Conservation (phyloP, 1,140 invertebrate species). For the Drosophila leontia region DNA sequence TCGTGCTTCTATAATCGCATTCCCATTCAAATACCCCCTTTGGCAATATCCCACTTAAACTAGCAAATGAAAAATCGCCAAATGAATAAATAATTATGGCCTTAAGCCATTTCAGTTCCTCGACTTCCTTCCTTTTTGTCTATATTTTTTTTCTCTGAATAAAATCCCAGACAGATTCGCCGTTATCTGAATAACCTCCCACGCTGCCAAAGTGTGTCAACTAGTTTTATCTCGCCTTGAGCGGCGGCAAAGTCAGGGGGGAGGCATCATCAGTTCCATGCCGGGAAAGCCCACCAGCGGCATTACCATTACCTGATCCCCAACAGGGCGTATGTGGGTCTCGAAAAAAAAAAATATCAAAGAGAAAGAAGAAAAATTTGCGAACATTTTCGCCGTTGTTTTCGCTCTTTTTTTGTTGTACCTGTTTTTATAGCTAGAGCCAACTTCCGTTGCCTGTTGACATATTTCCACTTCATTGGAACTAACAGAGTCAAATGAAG, state of each 20-base stretch:
- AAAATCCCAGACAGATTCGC: constrained; percentile 17
- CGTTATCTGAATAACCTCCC: constrained; percentile 13
- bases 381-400: constrained; percentile 48
- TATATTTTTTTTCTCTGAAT: constrained; percentile 4
- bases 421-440: constrained; percentile 56
- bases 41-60: constrained; percentile 4
- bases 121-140: constrained; percentile 8
- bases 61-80: constrained; percentile 15
- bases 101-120: constrained; percentile 15
- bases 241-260: constrained; percentile 24
- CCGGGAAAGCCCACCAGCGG: constrained; percentile 39
- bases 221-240: constrained; percentile 74
- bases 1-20: not conserved
- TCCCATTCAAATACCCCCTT: not conserved
- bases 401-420: constrained; percentile 27
- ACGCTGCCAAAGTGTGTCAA: constrained; percentile 60
- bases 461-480: constrained; percentile 82
- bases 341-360: constrained; percentile 7
- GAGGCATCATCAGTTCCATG: constrained; percentile 29
- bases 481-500: constrained; percentile 76
- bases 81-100: constrained; percentile 41
- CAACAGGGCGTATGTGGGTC: constrained; percentile 59
- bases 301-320: constrained; percentile 77
- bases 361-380: constrained; percentile 28
- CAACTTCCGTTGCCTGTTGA: constrained; percentile 81